Evolutionary conservation across 2,113 vertebrate species (phyloP).

Genomic region (Gymnobelideus leadbeateri): DNA sequence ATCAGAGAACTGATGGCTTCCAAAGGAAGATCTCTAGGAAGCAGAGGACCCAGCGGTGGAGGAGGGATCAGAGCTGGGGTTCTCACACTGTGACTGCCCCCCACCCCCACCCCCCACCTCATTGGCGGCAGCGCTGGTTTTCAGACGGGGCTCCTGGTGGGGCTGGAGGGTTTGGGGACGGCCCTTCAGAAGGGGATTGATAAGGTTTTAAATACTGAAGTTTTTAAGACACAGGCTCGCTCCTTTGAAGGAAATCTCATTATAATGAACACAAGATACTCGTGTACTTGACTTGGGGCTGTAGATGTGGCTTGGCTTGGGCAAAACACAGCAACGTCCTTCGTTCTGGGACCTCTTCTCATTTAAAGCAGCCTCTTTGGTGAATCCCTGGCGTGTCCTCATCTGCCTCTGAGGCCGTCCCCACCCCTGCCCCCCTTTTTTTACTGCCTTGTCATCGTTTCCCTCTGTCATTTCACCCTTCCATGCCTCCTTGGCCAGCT

Average conservation of each 20-base stretch:
- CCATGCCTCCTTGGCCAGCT: too few relatives aligned
- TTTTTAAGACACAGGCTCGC: too few relatives aligned
- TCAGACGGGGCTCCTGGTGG: not conserved
- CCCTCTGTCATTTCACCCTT: too few relatives aligned
- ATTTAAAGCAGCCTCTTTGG: not conserved
- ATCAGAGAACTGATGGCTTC: slow-evolving; percentile 7
- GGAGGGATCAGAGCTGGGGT: too few relatives aligned
- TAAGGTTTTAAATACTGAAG: too few relatives aligned
- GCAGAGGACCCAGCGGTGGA: too few relatives aligned
- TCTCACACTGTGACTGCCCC: not conserved
- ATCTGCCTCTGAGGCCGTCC: too few relatives aligned
- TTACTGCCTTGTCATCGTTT: too few relatives aligned
- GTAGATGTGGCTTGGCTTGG: not conserved
- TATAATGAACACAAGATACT: not conserved
- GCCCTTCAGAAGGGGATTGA: too few relatives aligned
- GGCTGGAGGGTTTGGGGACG: not conserved
- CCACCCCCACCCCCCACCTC: not conserved
- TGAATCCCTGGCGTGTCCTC: not conserved
- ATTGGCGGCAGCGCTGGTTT: too few relatives aligned
- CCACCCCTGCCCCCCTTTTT: too few relatives aligned
- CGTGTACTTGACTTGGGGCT: not conserved
- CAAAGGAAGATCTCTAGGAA: not conserved
- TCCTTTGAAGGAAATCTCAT: not conserved
- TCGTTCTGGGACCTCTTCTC: not conserved
- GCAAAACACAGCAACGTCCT: not conserved